Percentiles rank a stretch among this genome's conserved stretches.
Conservation (phyloP, 1,140 invertebrate species). For the Drosophila pectinifera region DNA sequence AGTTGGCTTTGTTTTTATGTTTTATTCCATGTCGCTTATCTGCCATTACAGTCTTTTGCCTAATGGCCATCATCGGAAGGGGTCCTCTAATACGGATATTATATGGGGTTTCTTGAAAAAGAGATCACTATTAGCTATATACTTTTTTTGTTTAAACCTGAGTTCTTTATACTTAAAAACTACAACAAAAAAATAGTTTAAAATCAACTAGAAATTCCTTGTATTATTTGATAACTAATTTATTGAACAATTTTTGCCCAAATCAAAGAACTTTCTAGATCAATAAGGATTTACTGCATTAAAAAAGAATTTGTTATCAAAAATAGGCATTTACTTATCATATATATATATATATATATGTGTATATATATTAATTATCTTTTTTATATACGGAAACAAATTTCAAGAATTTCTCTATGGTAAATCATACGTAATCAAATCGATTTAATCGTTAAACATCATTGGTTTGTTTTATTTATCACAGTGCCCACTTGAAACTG, state of each 20-base stretch:
- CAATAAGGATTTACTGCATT: neutral
- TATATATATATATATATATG: neutral
- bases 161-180: too few relatives aligned
- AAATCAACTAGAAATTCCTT: too few relatives aligned
- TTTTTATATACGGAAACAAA: neutral
- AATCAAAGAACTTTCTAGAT: too few relatives aligned
- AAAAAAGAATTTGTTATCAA: neutral
- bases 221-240: too few relatives aligned
- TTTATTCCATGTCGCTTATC: constrained; percentile 11
- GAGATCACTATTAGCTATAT: too few relatives aligned
- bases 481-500: neutral
- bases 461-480: neutral
- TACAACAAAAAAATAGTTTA: too few relatives aligned
- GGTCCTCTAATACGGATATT: neutral
- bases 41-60: constrained; percentile 22
- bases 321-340: constrained; percentile 3
- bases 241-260: too few relatives aligned
- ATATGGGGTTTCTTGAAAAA: neutral
- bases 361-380: too few relatives aligned
- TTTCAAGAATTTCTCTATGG: neutral
- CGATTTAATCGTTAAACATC: neutral
- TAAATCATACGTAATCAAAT: neutral
- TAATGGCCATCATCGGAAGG: neutral
- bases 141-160: too few relatives aligned
- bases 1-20: constrained; percentile 19